Evolutionary conservation across 2,888 invertebrate species (phyloP).

Genomic region (Heliconius sara): DNA sequence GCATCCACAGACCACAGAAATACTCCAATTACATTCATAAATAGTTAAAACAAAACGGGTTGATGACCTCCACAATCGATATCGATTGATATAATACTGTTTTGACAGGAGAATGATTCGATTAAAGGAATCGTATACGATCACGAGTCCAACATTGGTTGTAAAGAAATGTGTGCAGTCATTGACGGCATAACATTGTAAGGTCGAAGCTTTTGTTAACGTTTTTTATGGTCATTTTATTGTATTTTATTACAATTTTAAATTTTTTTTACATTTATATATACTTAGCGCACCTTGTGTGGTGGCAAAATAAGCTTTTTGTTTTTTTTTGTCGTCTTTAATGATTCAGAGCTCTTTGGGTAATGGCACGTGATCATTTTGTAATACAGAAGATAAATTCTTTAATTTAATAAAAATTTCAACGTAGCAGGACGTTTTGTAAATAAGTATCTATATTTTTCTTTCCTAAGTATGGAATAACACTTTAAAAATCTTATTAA

Average conservation of each 20-base stretch:
- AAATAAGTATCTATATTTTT: too few relatives aligned
- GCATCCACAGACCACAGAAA: conserved; percentile 3
- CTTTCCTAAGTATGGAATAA: too few relatives aligned
- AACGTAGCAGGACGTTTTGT: too few relatives aligned
- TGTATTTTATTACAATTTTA: conserved; percentile 9
- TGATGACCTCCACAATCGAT: conserved; percentile 37
- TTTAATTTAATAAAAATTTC: too few relatives aligned
- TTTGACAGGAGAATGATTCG: conserved; percentile 54
- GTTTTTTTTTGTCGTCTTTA: background rate
- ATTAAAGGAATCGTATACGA: conserved; percentile 46
- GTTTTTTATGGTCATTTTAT: conserved; percentile 8
- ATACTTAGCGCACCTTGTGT: background rate
- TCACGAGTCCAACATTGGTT: conserved; percentile 45
- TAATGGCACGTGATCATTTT: background rate
- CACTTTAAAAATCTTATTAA: too few relatives aligned
- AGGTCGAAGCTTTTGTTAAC: conserved; percentile 9
- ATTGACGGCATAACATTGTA: conserved; percentile 17
- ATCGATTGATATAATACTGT: conserved; percentile 49
- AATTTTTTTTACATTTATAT: background rate
- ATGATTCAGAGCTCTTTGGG: background rate
- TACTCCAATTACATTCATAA: background rate
- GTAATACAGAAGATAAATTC: too few relatives aligned
- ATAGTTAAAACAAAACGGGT: conserved; percentile 5
- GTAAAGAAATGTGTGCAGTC: conserved; percentile 34
- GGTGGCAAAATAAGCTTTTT: background rate